A percentile compares a stretch with the other conserved stretches of the same genome.
Evolutionary conservation across 92 coral and sea anemone species (phyloP).

Genomic region (Palythoa grandis): DNA sequence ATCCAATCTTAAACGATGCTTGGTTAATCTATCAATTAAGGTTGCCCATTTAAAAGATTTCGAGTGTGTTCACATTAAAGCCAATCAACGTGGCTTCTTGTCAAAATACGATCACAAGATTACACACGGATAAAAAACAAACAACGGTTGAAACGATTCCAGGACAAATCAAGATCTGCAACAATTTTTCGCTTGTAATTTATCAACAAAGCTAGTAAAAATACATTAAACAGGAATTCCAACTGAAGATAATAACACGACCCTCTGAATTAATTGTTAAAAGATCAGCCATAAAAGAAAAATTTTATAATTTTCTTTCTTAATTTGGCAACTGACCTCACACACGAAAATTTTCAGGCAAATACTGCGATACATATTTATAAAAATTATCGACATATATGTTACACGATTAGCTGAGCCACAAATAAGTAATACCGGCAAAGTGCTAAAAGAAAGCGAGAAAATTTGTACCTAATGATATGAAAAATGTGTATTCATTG

Average conservation of each 20-base stretch:
- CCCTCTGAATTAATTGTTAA: too few species aligned
- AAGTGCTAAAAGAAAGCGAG: background rate
- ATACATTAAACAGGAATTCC: too few species aligned
- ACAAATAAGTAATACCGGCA: background rate
- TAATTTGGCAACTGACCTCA: background rate
- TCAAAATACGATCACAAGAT: background rate
- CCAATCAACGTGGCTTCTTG: background rate
- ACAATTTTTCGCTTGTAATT: background rate
- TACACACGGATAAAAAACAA: background rate
- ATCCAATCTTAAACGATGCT: background rate
- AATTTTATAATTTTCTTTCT: background rate
- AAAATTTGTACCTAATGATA: background rate
- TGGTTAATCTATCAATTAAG: background rate
- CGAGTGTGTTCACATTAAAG: background rate
- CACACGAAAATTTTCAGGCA: background rate
- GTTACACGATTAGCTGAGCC: background rate
- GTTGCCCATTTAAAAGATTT: background rate
- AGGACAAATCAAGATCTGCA: background rate
- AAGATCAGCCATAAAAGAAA: background rate
- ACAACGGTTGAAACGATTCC: background rate
- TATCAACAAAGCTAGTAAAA: background rate
- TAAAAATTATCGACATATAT: background rate
- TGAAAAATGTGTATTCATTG: background rate
- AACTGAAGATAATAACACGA: too few species aligned
- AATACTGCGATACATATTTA: background rate